A percentile compares a stretch with the other conserved stretches of the same genome.
phyloP scores from a whole-genome alignment of 2,888 invertebrate species.

The Meta bourneti region DNA sequence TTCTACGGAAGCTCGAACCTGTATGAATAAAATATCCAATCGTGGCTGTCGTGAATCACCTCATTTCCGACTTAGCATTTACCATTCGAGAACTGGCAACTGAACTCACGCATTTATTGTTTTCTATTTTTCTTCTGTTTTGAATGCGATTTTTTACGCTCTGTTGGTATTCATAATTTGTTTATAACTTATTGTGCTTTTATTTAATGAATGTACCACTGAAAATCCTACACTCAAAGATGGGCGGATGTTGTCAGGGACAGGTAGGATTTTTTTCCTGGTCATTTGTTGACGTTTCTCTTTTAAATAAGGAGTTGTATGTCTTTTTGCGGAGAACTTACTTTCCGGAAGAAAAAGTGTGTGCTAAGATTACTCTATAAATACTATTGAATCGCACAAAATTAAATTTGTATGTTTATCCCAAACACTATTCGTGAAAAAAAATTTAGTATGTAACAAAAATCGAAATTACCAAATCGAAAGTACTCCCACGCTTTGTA shows the following conservation, averaged over 20 bases:
- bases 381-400: not conserved
- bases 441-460: not conserved
- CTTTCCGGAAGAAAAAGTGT: not conserved
- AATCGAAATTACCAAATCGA: no score
- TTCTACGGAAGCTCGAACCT: no score
- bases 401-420: not conserved
- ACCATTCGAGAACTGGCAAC: slow-evolving; percentile 8
- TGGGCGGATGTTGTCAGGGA: slow-evolving; percentile 71
- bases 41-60: no score
- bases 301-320: not conserved
- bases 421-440: not conserved
- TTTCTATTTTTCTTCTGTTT: slow-evolving; percentile 40
- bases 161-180: slow-evolving; percentile 22
- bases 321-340: not conserved
- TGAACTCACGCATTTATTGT: slow-evolving; percentile 21
- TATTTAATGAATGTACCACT: slow-evolving; percentile 9
- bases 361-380: not conserved
- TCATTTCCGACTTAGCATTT: not conserved
- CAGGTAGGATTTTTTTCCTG: slow-evolving; percentile 70
- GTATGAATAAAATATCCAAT: no score
- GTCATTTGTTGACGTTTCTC: not conserved
- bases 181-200: slow-evolving; percentile 36
- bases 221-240: slow-evolving; percentile 11
- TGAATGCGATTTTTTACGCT: slow-evolving; percentile 20
- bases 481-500: no score